Evolutionary conservation across 2,797 vertebrate species (phyloP).

Genomic region (Danio albolineatus): DNA sequence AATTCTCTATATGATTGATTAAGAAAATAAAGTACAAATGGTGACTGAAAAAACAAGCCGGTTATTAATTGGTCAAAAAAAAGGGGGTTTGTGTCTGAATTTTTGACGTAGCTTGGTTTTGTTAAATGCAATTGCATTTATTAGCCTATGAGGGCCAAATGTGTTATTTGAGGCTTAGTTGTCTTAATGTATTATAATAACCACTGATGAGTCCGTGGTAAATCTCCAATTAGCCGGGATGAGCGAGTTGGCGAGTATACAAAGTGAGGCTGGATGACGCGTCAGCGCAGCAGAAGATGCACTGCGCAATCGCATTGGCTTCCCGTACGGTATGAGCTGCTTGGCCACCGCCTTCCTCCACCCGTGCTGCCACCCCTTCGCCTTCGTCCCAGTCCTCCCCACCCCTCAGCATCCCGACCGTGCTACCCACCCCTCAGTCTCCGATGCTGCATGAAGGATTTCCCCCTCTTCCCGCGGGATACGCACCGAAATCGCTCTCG

Average conservation of each 20-base stretch:
- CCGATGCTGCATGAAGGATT: slow-evolving; percentile 55
- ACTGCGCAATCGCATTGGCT: slow-evolving; percentile 60
- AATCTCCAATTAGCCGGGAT: background rate
- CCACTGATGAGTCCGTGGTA: background rate
- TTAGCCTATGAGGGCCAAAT: background rate
- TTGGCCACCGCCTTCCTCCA: slow-evolving; percentile 67
- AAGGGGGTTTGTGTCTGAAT: background rate
- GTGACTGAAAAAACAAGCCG: background rate
- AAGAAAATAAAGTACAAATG: background rate
- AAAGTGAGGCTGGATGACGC: slow-evolving; percentile 8
- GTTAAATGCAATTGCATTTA: background rate
- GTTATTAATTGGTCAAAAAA: background rate
- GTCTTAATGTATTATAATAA: background rate
- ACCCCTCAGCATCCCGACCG: slow-evolving; percentile 54
- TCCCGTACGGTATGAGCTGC: slow-evolving; percentile 50
- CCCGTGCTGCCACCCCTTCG: slow-evolving; percentile 41
- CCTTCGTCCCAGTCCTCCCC: slow-evolving; percentile 39
- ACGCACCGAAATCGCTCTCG: slow-evolving; percentile 34
- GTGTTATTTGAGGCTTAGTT: background rate
- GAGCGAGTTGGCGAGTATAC: background rate
- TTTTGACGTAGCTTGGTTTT: background rate
- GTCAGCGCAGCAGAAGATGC: slow-evolving; percentile 50
- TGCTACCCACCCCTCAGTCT: slow-evolving; percentile 47
- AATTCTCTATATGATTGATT: background rate
- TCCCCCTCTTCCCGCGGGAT: slow-evolving; percentile 51